Evolutionary conservation across 2,797 vertebrate species (phyloP), one percentile per base, ranked within the genome.

Genomic region (Accipiter fasciatus): DNA sequence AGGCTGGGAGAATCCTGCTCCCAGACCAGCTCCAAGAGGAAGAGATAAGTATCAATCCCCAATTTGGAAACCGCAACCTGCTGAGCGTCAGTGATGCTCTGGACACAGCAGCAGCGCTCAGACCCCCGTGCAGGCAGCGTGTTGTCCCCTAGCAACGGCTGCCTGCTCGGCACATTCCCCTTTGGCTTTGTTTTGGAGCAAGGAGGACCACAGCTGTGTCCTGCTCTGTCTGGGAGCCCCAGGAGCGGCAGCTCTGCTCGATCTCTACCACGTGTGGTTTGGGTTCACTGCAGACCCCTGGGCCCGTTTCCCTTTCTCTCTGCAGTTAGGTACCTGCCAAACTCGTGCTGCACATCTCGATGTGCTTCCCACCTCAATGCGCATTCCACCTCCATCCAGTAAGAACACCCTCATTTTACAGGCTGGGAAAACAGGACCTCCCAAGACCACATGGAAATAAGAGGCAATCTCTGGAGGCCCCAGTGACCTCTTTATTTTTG

Each of bases 231-330:
- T 31, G 21, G 49, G 10, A 84, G 37, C 12, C 24, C 35, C 67
- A 35, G 24, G 50, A 52, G 40, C 0, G 2, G 12, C 54, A 76
- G 46, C 64, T 93, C 67, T 79, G 58, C 15, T 49, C 78, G 57
- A 0, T 11, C 44, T 22, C 49, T 57, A 11, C 35, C 3, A 3
- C 0, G 0, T 3, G 37, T 46, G 37, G 1, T 49, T 71, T 84
- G 37, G 70, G 44, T 31, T 84, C 5, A 1, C 76, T 67, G 18
- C 22, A 71, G 73, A 64, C 40, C 69, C 9, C 22, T 3, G 15
- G 37, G 33, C 35, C 33, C 7, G 1, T 29, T 69, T 25, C 19
- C 24, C 42, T 78, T 76, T 78, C 46, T 75, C 42, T 73, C 25
- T 85, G 64, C 44, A 70, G 13, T 50, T 47, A 62, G 17, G 28